phyloP scores from a whole-genome alignment of 2,113 vertebrate genomes.

The Egretta garzetta region DNA sequence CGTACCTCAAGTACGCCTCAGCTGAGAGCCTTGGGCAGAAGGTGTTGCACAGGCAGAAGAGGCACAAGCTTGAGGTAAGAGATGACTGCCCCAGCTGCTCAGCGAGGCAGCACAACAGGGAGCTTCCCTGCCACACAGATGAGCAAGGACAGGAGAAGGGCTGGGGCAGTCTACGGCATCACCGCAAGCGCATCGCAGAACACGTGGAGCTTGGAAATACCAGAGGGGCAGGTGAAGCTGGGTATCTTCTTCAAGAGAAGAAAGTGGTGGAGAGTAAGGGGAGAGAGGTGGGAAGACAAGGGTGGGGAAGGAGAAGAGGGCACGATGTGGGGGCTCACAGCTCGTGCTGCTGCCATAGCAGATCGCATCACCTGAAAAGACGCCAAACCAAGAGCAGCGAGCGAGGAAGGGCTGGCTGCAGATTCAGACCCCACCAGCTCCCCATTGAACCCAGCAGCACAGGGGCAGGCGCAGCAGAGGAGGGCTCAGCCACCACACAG shows the following conservation, averaged over 20 bases:
- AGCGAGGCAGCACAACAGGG: fast-evolving
- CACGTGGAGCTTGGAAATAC: not conserved
- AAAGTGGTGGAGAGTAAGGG: not conserved
- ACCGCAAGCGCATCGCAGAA: fast-evolving
- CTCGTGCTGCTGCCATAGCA: not conserved
- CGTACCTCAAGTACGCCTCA: not conserved
- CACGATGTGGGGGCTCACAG: not conserved
- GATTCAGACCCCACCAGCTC: not conserved
- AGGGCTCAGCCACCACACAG: not conserved
- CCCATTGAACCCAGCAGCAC: not conserved
- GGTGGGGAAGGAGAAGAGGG: not conserved
- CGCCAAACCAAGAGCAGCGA: fast-evolving
- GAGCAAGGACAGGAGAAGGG: no score
- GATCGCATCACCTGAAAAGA: not conserved
- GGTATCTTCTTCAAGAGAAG: not conserved
- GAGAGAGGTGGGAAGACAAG: not conserved
- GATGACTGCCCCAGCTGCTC: not conserved
- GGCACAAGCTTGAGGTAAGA: not conserved
- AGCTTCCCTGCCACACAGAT: not conserved
- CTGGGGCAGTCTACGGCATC: no score
- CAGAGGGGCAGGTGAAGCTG: not conserved
- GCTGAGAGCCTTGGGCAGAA: not conserved
- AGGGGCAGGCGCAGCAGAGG: not conserved
- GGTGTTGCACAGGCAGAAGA: fast-evolving
- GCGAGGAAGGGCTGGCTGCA: not conserved